phyloP scores from a whole-genome alignment of 2,113 vertebrate genomes.

The Halichoerus grypus region DNA sequence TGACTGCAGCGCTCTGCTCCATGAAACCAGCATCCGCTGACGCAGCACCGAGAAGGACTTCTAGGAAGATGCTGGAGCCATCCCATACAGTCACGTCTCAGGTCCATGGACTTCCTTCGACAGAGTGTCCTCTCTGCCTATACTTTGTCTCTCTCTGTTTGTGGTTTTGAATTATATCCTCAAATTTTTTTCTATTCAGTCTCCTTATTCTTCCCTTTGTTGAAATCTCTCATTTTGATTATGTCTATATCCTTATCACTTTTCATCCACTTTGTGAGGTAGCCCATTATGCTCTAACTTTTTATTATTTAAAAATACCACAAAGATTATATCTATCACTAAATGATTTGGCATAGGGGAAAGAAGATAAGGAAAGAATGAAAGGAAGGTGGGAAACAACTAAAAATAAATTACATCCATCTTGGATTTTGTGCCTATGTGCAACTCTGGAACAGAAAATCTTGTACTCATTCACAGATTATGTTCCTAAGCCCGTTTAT shows the following conservation, averaged over 20 bases:
- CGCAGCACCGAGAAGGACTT: neutral
- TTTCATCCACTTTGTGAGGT: neutral
- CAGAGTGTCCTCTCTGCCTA: neutral
- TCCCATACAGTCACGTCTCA: neutral
- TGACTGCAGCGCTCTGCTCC: neutral
- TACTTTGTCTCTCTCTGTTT: neutral
- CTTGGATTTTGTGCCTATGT: neutral
- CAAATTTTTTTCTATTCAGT: neutral
- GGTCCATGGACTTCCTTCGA: rapidly evolving
- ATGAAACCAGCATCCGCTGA: neutral
- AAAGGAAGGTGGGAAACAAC: neutral
- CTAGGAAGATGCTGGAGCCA: no score
- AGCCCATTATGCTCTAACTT: neutral
- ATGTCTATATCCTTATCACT: neutral
- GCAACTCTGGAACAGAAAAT: neutral
- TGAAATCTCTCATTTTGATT: slow-evolving; percentile 18
- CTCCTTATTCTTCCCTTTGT: neutral
- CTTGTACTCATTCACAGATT: neutral
- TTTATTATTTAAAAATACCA: neutral
- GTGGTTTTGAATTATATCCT: neutral
- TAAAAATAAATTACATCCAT: neutral
- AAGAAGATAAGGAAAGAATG: neutral
- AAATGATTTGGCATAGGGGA: neutral
- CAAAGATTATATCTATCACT: neutral
- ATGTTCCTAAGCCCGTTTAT: neutral